These are phyloP conservation scores for Pseudobourletiella spinata DNA, from an alignment of 1,140 invertebrate species.

Conservation along the genomic window DNA sequence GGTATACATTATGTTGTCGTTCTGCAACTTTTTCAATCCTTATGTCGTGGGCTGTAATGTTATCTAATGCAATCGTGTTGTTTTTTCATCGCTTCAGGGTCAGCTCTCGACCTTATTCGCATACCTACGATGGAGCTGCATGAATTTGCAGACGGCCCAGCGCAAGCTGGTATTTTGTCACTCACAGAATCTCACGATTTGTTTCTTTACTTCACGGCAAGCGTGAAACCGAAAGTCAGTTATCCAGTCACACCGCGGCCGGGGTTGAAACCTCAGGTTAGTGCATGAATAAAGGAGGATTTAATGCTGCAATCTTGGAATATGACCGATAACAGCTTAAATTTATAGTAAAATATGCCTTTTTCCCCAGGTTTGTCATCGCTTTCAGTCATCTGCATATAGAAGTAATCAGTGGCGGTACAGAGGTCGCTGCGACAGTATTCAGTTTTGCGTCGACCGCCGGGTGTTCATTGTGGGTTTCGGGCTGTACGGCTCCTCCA, in stretches of 20 bases:
- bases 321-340: no score
- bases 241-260: constrained; percentile 71
- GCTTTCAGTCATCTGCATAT: constrained; percentile 93
- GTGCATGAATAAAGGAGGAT: no score
- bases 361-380: constrained; percentile 85
- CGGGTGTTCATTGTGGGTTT: constrained; percentile 87
- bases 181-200: constrained; percentile 84
- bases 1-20: constrained; percentile 12
- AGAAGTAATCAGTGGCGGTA: constrained; percentile 93
- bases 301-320: no score
- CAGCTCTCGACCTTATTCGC: constrained; percentile 69
- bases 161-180: constrained; percentile 76
- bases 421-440: constrained; percentile 79
- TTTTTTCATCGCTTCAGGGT: not conserved
- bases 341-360: no score
- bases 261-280: constrained; percentile 78
- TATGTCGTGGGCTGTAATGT: no score
- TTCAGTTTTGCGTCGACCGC: constrained; percentile 85
- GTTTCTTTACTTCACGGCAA: constrained; percentile 79
- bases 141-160: constrained; percentile 83
- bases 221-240: constrained; percentile 65
- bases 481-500: constrained; percentile 83
- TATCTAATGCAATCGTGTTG: no score
- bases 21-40: no score
- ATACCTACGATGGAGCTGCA: constrained; percentile 83